Evolutionary conservation across 2,888 invertebrate species (phyloP).

Genomic region (Caenorhabditis sp.): DNA sequence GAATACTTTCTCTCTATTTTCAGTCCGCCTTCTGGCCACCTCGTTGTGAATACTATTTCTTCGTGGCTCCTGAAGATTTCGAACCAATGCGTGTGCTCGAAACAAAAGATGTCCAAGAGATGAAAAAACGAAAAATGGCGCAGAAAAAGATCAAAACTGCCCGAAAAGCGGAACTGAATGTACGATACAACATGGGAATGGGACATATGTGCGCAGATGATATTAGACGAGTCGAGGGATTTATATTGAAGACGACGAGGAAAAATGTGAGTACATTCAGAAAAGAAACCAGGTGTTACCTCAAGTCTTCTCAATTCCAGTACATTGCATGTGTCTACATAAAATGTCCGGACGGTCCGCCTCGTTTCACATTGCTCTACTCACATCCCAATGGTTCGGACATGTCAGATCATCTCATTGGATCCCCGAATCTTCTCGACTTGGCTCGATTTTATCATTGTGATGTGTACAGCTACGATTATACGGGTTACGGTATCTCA

Average conservation of each 20-base stretch:
- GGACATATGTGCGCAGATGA: conserved; percentile 51
- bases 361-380: conserved; percentile 57
- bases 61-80: conserved; percentile 24
- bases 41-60: conserved; percentile 57
- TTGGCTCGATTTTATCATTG: conserved; percentile 52
- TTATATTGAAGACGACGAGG: conserved; percentile 36
- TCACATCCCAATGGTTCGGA: conserved; percentile 63
- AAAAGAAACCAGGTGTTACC: no score
- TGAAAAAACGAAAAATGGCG: conserved; percentile 17
- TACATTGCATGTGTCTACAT: conserved; percentile 48
- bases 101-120: neutral
- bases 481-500: conserved; percentile 61
- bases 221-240: conserved; percentile 41
- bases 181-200: conserved; percentile 39
- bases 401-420: conserved; percentile 55
- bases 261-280: conserved; percentile 33
- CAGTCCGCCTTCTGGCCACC: conserved; percentile 63
- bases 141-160: conserved; percentile 27
- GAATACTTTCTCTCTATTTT: no score
- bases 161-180: neutral
- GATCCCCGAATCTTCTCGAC: conserved; percentile 44
- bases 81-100: neutral
- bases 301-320: conserved; percentile 22
- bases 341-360: conserved; percentile 19
- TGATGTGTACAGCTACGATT: conserved; percentile 61